A percentile compares a stretch with the other conserved stretches of the same genome.
Conservation (phyloP, 2,113 vertebrate genomes). For the Camelus bactrianus region DNA sequence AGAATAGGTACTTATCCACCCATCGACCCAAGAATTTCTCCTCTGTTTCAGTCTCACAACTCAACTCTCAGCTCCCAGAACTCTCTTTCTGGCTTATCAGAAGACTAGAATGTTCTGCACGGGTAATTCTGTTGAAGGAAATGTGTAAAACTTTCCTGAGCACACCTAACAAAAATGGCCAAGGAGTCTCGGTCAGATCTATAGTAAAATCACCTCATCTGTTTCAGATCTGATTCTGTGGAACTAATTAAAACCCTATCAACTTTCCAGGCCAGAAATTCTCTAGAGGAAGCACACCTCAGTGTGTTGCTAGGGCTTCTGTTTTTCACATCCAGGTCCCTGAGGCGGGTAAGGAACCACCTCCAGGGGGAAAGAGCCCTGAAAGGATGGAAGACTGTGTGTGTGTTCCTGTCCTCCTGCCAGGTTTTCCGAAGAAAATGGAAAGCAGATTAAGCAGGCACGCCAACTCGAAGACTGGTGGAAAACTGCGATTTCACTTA, state of each 20-base stretch:
- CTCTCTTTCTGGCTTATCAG: background rate
- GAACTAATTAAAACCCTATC: constrained; percentile 24
- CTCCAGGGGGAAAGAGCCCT: constrained; percentile 54
- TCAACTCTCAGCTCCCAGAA: background rate
- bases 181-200: background rate
- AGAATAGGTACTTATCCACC: background rate
- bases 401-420: constrained; percentile 67
- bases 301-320: constrained; percentile 39
- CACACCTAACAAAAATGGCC: background rate
- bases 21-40: background rate
- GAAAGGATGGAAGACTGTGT: constrained; percentile 42
- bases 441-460: constrained; percentile 70
- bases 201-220: background rate
- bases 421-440: constrained; percentile 72
- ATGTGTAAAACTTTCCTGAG: background rate
- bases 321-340: constrained; percentile 47
- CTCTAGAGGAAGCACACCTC: background rate
- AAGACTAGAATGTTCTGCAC: background rate
- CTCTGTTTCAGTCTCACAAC: background rate
- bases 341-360: constrained; percentile 45
- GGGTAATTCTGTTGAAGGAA: background rate
- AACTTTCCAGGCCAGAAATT: constrained; percentile 44
- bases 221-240: background rate
- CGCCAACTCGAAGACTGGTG: constrained; percentile 53
- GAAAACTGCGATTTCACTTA: constrained; percentile 75